Evolutionary conservation across 2,888 invertebrate genomes (phyloP).

Genomic region (Patella ulyssiponensis): DNA sequence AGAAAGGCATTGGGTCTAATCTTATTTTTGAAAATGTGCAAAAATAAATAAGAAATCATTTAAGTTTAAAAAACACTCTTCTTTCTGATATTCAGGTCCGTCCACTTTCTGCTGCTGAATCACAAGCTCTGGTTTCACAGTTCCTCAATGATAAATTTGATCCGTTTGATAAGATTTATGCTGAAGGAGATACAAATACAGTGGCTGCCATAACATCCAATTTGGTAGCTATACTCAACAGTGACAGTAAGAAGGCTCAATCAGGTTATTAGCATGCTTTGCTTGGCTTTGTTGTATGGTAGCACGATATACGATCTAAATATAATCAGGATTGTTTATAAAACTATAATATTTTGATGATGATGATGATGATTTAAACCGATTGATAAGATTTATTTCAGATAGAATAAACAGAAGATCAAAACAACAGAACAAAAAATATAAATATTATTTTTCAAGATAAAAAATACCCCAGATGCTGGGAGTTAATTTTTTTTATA

Average conservation of each 20-base stretch:
- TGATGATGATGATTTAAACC: too few relatives aligned
- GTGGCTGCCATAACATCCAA: slow-evolving; percentile 31
- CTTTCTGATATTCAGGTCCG: slow-evolving; percentile 28
- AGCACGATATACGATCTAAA: too few relatives aligned
- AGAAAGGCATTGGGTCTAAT: neutral
- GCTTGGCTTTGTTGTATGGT: slow-evolving; percentile 23
- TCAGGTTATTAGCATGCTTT: slow-evolving; percentile 46
- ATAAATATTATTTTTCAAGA: too few relatives aligned
- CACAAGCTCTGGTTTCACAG: slow-evolving; percentile 26
- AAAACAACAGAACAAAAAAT: too few relatives aligned
- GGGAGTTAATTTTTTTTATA: too few relatives aligned
- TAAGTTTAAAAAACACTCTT: neutral
- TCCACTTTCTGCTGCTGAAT: slow-evolving; percentile 21
- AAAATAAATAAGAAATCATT: too few relatives aligned
- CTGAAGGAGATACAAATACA: slow-evolving; percentile 41
- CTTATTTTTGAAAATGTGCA: neutral
- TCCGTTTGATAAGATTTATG: slow-evolving; percentile 34
- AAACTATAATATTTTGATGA: too few relatives aligned
- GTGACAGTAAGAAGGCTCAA: slow-evolving; percentile 43
- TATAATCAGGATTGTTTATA: too few relatives aligned
- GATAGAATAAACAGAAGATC: too few relatives aligned
- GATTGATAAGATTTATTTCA: too few relatives aligned
- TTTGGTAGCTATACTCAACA: slow-evolving; percentile 43
- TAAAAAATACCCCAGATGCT: too few relatives aligned
- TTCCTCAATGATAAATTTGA: slow-evolving; percentile 27